A percentile compares a stretch with the other conserved stretches of the same genome.
Conservation (phyloP, 1,140 invertebrate genomes). For the Campoletis sonorensis region DNA sequence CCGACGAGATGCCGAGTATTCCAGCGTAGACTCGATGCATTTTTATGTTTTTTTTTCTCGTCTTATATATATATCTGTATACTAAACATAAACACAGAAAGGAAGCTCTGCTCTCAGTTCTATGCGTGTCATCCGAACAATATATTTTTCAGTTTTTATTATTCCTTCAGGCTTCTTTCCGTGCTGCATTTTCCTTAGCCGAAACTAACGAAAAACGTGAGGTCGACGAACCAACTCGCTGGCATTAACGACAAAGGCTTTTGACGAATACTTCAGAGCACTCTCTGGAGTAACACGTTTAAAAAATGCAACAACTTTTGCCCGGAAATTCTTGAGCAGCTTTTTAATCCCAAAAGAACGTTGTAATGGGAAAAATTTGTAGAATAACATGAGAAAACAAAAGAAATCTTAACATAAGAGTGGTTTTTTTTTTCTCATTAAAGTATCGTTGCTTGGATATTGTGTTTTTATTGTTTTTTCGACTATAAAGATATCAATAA, state of each 20-base stretch:
- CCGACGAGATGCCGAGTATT: not conserved
- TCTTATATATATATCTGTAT: no score
- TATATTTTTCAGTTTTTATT: not conserved
- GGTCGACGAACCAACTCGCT: slow-evolving; percentile 12
- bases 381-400: no score
- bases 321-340: no score
- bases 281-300: not conserved
- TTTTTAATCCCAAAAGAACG: not conserved
- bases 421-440: no score
- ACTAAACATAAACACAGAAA: not conserved
- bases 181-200: not conserved
- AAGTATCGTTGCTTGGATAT: no score
- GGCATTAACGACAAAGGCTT: not conserved
- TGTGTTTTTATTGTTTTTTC: no score
- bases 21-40: not conserved
- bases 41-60: not conserved
- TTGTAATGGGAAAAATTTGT: not conserved
- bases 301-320: no score
- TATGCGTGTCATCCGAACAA: not conserved
- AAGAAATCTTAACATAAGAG: no score
- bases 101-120: not conserved
- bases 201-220: not conserved
- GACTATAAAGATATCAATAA: no score
- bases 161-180: not conserved
- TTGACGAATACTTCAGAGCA: not conserved